A percentile compares a stretch with the other conserved stretches of the same genome.
Conservation (phyloP, 2,113 vertebrate genomes). For the Muscicapa adusta region DNA sequence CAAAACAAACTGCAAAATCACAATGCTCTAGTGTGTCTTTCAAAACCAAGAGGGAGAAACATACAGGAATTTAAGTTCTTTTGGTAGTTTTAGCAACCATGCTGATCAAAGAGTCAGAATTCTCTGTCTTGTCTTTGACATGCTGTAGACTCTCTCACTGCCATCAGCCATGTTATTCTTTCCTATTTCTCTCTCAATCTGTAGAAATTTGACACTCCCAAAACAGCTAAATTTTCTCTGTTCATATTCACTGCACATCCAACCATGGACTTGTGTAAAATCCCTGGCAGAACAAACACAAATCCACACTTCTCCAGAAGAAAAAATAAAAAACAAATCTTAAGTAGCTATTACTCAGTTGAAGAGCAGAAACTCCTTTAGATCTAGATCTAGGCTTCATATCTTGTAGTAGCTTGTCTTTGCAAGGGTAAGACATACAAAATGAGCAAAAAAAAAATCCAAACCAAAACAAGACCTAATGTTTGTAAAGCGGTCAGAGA, state of each 20-base stretch:
- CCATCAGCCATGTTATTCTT: background rate
- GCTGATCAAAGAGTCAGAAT: background rate
- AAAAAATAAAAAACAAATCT: background rate
- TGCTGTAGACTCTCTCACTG: accelerated
- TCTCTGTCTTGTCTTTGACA: background rate
- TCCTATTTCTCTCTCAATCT: background rate
- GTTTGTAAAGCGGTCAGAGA: background rate
- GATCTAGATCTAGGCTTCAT: background rate
- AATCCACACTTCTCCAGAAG: background rate
- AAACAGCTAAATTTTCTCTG: background rate
- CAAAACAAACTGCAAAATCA: background rate
- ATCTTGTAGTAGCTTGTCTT: background rate
- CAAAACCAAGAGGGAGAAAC: background rate
- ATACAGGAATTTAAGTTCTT: background rate
- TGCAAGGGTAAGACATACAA: background rate
- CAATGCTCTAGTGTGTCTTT: background rate
- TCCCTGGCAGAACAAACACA: background rate
- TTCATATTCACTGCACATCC: background rate
- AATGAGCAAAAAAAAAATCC: background rate
- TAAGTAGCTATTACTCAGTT: background rate
- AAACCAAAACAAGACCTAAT: background rate
- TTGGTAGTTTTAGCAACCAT: background rate
- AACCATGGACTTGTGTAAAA: accelerated
- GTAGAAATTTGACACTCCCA: background rate
- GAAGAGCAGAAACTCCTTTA: background rate